These are phyloP conservation scores for Ramphastos sulfuratus DNA, from an alignment of 2,113 vertebrate species.

Conservation along the genomic window DNA sequence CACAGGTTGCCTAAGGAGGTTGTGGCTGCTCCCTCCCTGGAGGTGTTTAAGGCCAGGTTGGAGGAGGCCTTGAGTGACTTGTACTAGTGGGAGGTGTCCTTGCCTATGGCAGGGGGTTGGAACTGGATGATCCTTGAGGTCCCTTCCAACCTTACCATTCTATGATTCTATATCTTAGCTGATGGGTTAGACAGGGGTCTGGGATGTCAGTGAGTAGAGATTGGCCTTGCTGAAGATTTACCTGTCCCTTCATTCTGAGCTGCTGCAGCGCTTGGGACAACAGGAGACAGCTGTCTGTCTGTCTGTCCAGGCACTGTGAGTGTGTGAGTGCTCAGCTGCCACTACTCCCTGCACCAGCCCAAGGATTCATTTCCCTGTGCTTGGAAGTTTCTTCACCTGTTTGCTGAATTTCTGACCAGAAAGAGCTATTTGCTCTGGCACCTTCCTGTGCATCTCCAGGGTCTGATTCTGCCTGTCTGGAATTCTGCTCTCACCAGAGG, in stretches of 20 bases:
- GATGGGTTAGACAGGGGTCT: background rate
- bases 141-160: no score
- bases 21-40: no score
- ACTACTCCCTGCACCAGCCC: background rate
- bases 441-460: background rate
- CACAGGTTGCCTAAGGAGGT: no score
- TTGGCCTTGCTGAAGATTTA: background rate
- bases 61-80: no score
- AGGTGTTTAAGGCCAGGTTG: no score
- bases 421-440: background rate
- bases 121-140: no score
- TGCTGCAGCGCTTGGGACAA: background rate
- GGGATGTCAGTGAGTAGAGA: background rate
- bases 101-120: no score
- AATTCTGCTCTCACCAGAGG: fast-evolving
- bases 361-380: background rate
- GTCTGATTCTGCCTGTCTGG: background rate
- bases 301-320: background rate
- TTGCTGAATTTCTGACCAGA: background rate
- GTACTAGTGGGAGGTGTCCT: no score
- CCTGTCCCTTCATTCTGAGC: background rate
- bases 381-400: background rate
- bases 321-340: background rate
- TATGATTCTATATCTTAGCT: no score
- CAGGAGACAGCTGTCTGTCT: background rate